A percentile compares a stretch with the other conserved stretches of the same genome.
Evolutionary conservation across 1,140 invertebrate species (phyloP).

Genomic region (Zaprionus ghesquierei): DNA sequence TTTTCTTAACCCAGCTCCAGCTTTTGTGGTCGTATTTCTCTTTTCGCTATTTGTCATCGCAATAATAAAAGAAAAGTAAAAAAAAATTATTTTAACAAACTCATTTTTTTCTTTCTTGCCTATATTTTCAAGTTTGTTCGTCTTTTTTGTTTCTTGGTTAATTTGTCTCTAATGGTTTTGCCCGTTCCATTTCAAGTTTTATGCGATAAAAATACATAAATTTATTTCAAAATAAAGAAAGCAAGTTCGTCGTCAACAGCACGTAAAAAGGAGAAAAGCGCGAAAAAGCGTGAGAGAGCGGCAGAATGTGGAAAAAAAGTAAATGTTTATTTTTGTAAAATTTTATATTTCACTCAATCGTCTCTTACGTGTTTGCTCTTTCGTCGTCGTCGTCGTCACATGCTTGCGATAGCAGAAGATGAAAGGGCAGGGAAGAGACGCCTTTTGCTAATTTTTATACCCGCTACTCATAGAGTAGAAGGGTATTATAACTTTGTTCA

Average conservation of each 20-base stretch:
- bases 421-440: background rate
- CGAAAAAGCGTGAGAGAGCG: background rate
- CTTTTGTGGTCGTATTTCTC: conserved; percentile 69
- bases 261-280: background rate
- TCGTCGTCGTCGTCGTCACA: too few relatives aligned
- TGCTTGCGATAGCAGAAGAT: conserved; percentile 24
- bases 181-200: conserved; percentile 16
- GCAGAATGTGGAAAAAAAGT: conserved; percentile 19
- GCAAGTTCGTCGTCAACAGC: conserved; percentile 19
- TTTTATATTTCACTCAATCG: conserved; percentile 17
- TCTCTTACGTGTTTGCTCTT: conserved; percentile 8
- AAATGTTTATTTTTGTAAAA: conserved; percentile 12
- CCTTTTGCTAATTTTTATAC: conserved; percentile 65
- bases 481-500: too few relatives aligned
- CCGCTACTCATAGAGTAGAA: too few relatives aligned
- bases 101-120: conserved; percentile 10
- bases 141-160: background rate
- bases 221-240: conserved; percentile 44
- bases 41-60: conserved; percentile 42
- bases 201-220: conserved; percentile 64
- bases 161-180: background rate
- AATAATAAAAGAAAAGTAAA: conserved; percentile 31
- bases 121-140: conserved; percentile 9
- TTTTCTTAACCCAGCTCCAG: conserved; percentile 51
- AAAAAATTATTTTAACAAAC: conserved; percentile 43